These are phyloP conservation scores for Pinctada fucata DNA, from an alignment of 2,888 invertebrate species.

Conservation along the genomic window DNA sequence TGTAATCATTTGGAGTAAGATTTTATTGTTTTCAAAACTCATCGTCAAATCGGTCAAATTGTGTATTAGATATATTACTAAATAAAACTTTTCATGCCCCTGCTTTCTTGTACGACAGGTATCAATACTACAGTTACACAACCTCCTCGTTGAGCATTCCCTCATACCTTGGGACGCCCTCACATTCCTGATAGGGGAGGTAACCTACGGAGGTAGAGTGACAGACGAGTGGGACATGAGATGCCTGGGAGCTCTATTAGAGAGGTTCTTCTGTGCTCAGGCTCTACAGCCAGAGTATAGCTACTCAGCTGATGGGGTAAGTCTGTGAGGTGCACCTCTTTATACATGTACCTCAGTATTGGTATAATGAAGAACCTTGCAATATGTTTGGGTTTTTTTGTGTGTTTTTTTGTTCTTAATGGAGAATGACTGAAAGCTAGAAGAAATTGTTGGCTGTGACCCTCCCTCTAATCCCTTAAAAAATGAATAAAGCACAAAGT, in stretches of 20 bases:
- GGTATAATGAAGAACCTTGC: conserved; percentile 6
- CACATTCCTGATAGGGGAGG: conserved; percentile 74
- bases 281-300: conserved; percentile 65
- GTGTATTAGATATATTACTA: too few relatives aligned
- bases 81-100: too few relatives aligned
- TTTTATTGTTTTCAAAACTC: too few relatives aligned
- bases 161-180: conserved; percentile 75
- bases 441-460: too few relatives aligned
- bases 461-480: too few relatives aligned
- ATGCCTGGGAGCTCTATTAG: conserved; percentile 72
- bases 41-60: too few relatives aligned
- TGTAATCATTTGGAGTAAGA: too few relatives aligned
- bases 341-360: background rate
- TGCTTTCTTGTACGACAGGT: conserved; percentile 60
- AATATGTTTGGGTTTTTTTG: background rate
- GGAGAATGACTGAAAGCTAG: too few relatives aligned
- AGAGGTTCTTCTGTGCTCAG: conserved; percentile 71
- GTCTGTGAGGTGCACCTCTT: background rate
- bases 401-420: too few relatives aligned
- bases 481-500: too few relatives aligned
- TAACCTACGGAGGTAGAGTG: conserved; percentile 76
- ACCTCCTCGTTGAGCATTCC: conserved; percentile 68
- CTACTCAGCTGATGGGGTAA: conserved; percentile 70
- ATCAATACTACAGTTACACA: conserved; percentile 73
- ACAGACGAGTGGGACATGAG: conserved; percentile 76